These are phyloP conservation scores for Cotesia typhae DNA, from an alignment of 1,140 invertebrate genomes.

Conservation along the genomic window DNA sequence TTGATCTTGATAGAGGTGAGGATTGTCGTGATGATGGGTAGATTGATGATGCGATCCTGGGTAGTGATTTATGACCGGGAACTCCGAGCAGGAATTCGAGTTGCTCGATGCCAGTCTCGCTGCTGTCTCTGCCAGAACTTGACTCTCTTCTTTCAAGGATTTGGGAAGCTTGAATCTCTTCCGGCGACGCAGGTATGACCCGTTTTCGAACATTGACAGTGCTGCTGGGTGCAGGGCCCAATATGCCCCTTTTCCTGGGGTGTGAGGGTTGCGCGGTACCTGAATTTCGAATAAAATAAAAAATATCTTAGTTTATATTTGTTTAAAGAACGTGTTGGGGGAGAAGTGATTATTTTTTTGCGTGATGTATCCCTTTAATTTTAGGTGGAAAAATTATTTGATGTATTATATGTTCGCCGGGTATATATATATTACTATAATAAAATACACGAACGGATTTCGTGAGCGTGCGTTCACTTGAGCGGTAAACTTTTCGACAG, in stretches of 20 bases:
- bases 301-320: not conserved
- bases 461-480: not conserved
- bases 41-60: not conserved
- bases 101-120: constrained; percentile 31
- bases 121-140: constrained; percentile 36
- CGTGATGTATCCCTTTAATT: too few species aligned
- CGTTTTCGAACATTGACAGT: constrained; percentile 95
- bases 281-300: constrained; percentile 33
- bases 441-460: not conserved
- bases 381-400: too few species aligned
- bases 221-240: constrained; percentile 90
- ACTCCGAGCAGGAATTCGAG: not conserved
- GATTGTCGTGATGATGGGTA: constrained; percentile 11
- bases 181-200: constrained; percentile 83
- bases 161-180: constrained; percentile 84
- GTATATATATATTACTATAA: not conserved
- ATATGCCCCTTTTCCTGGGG: constrained; percentile 91
- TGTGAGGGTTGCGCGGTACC: constrained; percentile 81
- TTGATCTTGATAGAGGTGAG: constrained; percentile 23
- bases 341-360: not conserved
- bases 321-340: not conserved
- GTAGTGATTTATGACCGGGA: constrained; percentile 1
- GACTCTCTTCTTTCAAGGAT: constrained; percentile 36
- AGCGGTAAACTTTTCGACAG: constrained; percentile 26
- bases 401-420: not conserved